Evolutionary conservation across 2,113 vertebrate genomes (phyloP).

Genomic region (Euleptes europaea): DNA sequence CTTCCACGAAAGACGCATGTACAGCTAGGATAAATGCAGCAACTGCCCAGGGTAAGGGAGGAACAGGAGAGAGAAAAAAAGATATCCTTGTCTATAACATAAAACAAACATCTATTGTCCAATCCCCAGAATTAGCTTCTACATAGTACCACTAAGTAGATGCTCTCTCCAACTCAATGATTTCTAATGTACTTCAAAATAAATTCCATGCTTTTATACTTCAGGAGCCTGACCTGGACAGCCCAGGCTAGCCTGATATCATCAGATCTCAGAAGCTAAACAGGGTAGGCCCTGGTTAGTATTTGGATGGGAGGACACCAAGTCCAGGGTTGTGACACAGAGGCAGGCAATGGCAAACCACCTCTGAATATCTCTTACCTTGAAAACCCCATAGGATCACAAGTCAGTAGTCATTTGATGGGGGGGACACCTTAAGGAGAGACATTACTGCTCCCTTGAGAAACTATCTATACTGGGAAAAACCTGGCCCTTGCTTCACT

Average conservation of each 20-base stretch:
- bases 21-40: conserved; percentile 70
- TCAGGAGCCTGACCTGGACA: not conserved
- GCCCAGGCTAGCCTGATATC: not conserved
- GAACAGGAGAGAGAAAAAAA: not conserved
- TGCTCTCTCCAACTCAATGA: not conserved
- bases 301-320: no score
- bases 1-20: conserved; percentile 84
- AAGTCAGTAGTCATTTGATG: no score
- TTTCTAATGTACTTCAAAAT: not conserved
- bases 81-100: not conserved
- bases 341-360: no score
- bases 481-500: no score
- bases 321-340: no score
- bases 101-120: accelerated
- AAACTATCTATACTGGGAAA: not conserved
- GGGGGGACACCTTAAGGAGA: no score
- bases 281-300: no score
- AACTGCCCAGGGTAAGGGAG: conserved; percentile 56
- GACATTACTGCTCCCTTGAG: no score
- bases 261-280: no score
- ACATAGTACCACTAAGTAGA: not conserved
- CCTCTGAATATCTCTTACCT: no score
- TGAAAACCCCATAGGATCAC: no score
- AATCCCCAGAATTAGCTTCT: not conserved
- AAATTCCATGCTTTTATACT: not conserved